phyloP scores from a whole-genome alignment of 1,140 invertebrate species.

The Drosophila ironensis region DNA sequence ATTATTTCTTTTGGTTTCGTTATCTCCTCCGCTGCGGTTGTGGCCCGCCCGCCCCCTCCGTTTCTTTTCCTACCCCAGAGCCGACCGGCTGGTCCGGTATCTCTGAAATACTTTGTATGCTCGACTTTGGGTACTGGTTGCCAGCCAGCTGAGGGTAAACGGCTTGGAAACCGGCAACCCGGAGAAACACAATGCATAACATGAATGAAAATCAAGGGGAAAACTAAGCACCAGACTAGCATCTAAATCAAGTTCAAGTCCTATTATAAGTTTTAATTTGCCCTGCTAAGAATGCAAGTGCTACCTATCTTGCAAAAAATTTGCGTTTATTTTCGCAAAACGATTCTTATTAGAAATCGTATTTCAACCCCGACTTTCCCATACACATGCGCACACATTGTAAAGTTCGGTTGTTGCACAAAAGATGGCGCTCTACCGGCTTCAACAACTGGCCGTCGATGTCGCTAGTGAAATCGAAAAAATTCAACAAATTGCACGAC shows the following conservation, averaged over 20 bases:
- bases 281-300: too few relatives aligned
- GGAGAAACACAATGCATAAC: background rate
- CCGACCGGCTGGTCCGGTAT: background rate
- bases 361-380: slow-evolving; percentile 34
- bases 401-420: slow-evolving; percentile 6
- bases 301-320: background rate
- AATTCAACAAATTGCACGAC: background rate
- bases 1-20: slow-evolving; percentile 26
- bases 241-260: background rate
- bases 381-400: slow-evolving; percentile 40
- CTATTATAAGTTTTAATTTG: background rate
- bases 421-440: slow-evolving; percentile 48
- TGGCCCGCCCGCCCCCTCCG: background rate
- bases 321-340: background rate
- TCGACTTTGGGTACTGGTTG: slow-evolving; percentile 18
- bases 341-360: slow-evolving; percentile 47
- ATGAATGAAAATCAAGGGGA: background rate
- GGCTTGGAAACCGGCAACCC: slow-evolving; percentile 18
- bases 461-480: slow-evolving; percentile 16
- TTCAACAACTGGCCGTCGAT: slow-evolving; percentile 25
- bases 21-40: slow-evolving; percentile 52
- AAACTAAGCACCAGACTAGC: too few relatives aligned
- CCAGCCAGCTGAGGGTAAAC: slow-evolving; percentile 54
- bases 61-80: too few relatives aligned
- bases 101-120: slow-evolving; percentile 46